Evolutionary conservation across 2,888 invertebrate genomes (phyloP).

Genomic region (Pseudococcus longispinus): DNA sequence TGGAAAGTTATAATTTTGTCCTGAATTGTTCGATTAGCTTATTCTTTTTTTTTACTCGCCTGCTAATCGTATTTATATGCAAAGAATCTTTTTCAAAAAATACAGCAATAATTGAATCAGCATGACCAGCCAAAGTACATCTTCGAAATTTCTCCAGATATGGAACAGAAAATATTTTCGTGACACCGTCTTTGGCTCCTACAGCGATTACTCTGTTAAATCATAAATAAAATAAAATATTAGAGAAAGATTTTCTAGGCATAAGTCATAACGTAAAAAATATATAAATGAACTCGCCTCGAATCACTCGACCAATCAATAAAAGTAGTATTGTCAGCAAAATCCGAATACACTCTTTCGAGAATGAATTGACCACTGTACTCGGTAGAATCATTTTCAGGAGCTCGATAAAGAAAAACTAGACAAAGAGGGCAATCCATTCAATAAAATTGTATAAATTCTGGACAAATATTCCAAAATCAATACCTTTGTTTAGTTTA

Average conservation of each 20-base stretch:
- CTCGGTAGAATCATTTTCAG: conserved; percentile 79
- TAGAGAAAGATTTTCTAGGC: background rate
- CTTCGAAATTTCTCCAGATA: conserved; percentile 78
- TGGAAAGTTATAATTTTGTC: background rate
- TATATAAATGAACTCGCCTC: conserved; percentile 64
- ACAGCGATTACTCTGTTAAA: conserved; percentile 75
- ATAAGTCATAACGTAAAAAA: background rate
- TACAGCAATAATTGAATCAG: conserved; percentile 81
- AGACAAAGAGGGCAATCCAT: conserved; percentile 60
- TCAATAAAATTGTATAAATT: background rate
- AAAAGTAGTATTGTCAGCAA: conserved; percentile 83
- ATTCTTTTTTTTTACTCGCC: conserved; percentile 60
- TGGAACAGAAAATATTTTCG: conserved; percentile 78
- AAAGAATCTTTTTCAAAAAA: conserved; percentile 88
- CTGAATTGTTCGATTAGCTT: background rate
- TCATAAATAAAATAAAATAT: background rate
- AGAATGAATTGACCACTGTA: conserved; percentile 84
- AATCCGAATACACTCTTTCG: conserved; percentile 80
- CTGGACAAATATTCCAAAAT: background rate
- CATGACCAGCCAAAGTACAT: conserved; percentile 82
- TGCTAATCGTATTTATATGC: conserved; percentile 81
- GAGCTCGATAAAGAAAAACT: conserved; percentile 87
- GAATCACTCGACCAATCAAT: conserved; percentile 95
- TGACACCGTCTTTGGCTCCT: conserved; percentile 89
- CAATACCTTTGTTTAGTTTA: conserved; percentile 78